phyloP scores from a whole-genome alignment of 2,797 vertebrate species.

The Pseudochromis fuscus region DNA sequence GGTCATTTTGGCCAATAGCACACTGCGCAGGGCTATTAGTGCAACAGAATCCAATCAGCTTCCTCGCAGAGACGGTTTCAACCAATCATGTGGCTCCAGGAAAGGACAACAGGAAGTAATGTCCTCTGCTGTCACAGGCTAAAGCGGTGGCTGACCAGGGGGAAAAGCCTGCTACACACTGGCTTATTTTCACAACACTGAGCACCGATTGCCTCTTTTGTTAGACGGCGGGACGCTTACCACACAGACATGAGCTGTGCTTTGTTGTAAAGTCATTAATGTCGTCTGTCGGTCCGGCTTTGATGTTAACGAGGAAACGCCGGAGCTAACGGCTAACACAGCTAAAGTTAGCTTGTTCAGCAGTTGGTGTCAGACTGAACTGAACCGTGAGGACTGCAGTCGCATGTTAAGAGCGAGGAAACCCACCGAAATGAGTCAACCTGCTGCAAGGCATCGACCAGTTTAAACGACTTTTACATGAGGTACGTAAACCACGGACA shows the following conservation, averaged over 20 bases:
- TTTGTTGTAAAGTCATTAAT: neutral
- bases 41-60: constrained; percentile 54
- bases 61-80: neutral
- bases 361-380: constrained; percentile 14
- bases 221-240: neutral
- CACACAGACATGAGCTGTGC: neutral
- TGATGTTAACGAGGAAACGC: constrained; percentile 25
- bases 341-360: constrained; percentile 46
- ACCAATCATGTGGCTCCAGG: constrained; percentile 64
- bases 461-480: constrained; percentile 15
- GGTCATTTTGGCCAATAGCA: constrained; percentile 47
- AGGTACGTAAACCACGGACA: constrained; percentile 12
- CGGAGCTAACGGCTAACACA: constrained; percentile 28
- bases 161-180: neutral
- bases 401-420: neutral
- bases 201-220: neutral
- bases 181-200: neutral
- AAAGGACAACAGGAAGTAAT: constrained; percentile 78
- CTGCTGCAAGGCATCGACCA: constrained; percentile 22
- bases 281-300: neutral
- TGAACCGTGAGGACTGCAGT: neutral
- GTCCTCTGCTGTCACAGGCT: constrained; percentile 31
- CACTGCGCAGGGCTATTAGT: neutral
- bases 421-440: constrained; percentile 51
- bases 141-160: constrained; percentile 9